phyloP scores from a whole-genome alignment of 2,888 invertebrate species.

The Agapostemon virescens region DNA sequence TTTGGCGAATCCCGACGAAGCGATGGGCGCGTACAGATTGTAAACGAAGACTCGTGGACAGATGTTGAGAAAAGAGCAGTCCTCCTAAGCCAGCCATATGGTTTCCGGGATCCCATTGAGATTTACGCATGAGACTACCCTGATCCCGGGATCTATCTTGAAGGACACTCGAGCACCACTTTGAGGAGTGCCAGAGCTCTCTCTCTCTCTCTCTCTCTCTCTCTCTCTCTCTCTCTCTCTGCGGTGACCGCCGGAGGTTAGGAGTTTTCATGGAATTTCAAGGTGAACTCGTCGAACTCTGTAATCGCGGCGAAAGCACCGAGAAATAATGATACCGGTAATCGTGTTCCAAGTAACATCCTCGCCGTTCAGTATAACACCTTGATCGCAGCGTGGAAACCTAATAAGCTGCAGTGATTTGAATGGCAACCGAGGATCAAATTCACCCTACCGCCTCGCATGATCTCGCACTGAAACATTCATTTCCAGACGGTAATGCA shows the following conservation, averaged over 20 bases:
- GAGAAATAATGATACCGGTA: slow-evolving; percentile 22
- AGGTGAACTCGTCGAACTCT: slow-evolving; percentile 44
- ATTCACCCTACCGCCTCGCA: background rate
- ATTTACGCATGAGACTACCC: slow-evolving; percentile 39
- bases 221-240: too few relatives aligned
- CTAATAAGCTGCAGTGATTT: background rate
- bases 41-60: slow-evolving; percentile 35
- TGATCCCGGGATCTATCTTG: slow-evolving; percentile 36
- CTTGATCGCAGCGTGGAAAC: background rate
- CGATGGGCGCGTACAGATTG: slow-evolving; percentile 22
- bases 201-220: too few relatives aligned
- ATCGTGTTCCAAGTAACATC: slow-evolving; percentile 11
- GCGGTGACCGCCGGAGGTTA: slow-evolving; percentile 32
- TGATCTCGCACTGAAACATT: background rate
- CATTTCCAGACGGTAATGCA: background rate
- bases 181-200: slow-evolving; percentile 45
- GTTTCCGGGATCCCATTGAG: slow-evolving; percentile 47
- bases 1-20: background rate
- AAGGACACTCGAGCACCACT: slow-evolving; percentile 22
- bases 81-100: slow-evolving; percentile 49
- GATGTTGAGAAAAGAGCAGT: slow-evolving; percentile 55
- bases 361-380: background rate
- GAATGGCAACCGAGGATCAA: background rate
- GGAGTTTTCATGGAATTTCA: slow-evolving; percentile 40
- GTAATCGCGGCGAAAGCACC: slow-evolving; percentile 7